A percentile compares a stretch with the other conserved stretches of the same genome.
phyloP scores from a whole-genome alignment of 2,888 invertebrate genomes.

The Mantis religiosa region DNA sequence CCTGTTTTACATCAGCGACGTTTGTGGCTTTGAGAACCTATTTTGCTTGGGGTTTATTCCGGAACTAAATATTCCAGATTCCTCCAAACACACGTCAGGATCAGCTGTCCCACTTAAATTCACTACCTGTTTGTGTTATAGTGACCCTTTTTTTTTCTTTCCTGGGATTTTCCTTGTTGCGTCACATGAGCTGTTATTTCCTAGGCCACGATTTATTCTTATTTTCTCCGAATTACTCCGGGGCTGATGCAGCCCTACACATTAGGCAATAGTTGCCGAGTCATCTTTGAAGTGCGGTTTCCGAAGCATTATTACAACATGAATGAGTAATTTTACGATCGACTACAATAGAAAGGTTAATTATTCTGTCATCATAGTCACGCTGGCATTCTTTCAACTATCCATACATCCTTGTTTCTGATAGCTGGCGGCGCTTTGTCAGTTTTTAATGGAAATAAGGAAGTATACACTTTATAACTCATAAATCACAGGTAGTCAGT shows the following conservation, averaged over 20 bases:
- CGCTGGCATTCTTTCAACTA: background rate
- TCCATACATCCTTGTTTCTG: background rate
- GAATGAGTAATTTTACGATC: background rate
- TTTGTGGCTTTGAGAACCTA: no score
- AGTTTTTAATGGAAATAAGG: background rate
- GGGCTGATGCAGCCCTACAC: background rate
- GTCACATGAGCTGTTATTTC: background rate
- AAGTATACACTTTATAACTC: background rate
- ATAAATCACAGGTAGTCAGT: background rate
- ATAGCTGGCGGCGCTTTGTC: background rate
- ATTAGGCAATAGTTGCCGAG: background rate
- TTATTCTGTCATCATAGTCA: background rate
- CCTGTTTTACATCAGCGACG: no score
- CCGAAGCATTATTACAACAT: background rate
- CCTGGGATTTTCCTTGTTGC: background rate
- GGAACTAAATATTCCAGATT: background rate
- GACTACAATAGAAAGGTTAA: background rate
- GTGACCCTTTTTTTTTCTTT: background rate
- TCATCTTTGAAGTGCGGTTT: background rate
- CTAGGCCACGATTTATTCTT: background rate
- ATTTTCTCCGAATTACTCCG: background rate
- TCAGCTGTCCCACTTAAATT: background rate
- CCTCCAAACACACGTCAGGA: background rate
- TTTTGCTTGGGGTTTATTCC: background rate
- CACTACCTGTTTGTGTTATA: background rate